These are phyloP conservation scores for Perca fluviatilis DNA, from an alignment of 2,113 vertebrate species.

Conservation along the genomic window DNA sequence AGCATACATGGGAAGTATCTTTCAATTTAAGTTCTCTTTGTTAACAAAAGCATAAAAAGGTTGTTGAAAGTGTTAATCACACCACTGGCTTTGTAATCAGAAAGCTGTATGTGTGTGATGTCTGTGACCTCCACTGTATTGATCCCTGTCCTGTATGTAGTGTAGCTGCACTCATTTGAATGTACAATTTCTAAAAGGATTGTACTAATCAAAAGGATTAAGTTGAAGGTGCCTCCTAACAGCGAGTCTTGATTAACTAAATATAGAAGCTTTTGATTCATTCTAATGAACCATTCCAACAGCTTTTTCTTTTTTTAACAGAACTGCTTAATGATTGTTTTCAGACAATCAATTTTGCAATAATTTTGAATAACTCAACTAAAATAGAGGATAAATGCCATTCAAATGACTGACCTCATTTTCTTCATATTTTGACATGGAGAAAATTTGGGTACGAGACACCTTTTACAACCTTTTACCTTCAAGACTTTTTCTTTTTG, in stretches of 20 bases:
- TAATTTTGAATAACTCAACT: constrained; percentile 58
- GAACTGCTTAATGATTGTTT: constrained; percentile 68
- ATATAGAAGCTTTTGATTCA: constrained; percentile 52
- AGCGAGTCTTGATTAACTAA: constrained; percentile 65
- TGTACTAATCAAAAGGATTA: constrained; percentile 57
- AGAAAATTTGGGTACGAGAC: constrained; percentile 27
- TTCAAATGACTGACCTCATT: constrained; percentile 51
- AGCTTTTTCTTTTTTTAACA: constrained; percentile 43
- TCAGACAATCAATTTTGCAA: constrained; percentile 53
- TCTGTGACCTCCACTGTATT: constrained; percentile 55
- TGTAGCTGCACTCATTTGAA: constrained; percentile 45
- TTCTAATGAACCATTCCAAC: constrained; percentile 71
- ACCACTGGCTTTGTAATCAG: constrained; percentile 43
- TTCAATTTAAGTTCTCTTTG: background rate
- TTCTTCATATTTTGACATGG: constrained; percentile 48
- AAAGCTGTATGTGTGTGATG: constrained; percentile 23
- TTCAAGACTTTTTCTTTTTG: constrained; percentile 19
- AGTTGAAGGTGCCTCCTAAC: constrained; percentile 49
- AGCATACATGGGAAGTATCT: background rate
- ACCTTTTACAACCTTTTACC: constrained; percentile 54
- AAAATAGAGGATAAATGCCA: constrained; percentile 62
- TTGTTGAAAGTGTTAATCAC: constrained; percentile 38
- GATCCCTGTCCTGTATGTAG: constrained; percentile 48
- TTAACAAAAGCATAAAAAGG: background rate
- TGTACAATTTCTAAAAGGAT: constrained; percentile 44